Evolutionary conservation across 2,797 vertebrate species (phyloP), one percentile per base, ranked within the genome.

Genomic region (Lacerta bilineata): DNA sequence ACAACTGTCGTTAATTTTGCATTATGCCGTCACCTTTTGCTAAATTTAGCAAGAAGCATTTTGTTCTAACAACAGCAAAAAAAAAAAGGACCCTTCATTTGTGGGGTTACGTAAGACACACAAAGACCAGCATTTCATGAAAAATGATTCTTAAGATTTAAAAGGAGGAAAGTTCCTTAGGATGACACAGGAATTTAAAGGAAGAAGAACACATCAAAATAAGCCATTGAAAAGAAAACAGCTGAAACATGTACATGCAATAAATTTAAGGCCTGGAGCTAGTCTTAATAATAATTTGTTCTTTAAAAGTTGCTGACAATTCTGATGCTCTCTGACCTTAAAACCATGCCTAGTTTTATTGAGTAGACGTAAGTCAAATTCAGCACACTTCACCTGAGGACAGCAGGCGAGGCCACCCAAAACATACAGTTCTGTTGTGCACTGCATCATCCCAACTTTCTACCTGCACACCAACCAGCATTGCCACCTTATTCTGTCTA

Each of bases 291-390:
- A 82, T 72, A 81, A 87, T 50, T 39, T 29, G 83, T 93, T 92
- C 75, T 88, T 89, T 41, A 88, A 87, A 46, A 80, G 50, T 87
- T 92, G 84, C 83, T 88, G 87, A 66, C 72, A 80, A 72, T 80
- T 69, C 83, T 82, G n/a, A 29, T 11, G 33, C n/a, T 88, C 81
- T 94, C 90, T 90, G 85, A 92, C 87, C 33, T 88, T 71, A 91
- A 92, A 87, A 76, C 33, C 33, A 23, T 36, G 59, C 33, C 6
- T 13, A 76, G 41, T 87, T 90, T 89, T 46, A 86, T 87, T 82
- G 90, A 87, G 74, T 79, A 92, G 91, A 88, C 5, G 39, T 72
- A 76, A 87, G 29, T 5, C 13, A 61, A 55, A 66, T 77, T 41
- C 69, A 66, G 17, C 39, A 50, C 11, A 50, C 50, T 50, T 50